A percentile compares a stretch with the other conserved stretches of the same genome.
These are phyloP conservation scores for Stomatorhinus ivindoensis DNA, from an alignment of 2,113 vertebrate species.

Conservation along the genomic window DNA sequence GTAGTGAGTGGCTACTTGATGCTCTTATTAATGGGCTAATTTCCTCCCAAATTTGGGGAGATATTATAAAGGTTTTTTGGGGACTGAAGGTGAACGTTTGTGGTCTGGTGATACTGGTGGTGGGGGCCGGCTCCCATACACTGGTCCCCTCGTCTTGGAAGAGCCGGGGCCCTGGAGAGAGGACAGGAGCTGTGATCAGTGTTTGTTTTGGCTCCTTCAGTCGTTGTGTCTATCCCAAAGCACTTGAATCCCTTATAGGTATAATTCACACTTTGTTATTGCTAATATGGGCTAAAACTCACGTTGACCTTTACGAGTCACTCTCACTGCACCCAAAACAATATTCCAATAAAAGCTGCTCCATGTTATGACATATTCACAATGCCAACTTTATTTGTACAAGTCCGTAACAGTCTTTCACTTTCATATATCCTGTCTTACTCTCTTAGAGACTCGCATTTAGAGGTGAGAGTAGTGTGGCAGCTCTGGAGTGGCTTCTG, in stretches of 20 bases:
- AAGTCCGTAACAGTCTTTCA: neutral
- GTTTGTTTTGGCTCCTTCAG: no score
- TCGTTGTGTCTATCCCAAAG: neutral
- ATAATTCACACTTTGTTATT: neutral
- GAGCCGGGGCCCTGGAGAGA: neutral
- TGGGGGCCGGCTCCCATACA: neutral
- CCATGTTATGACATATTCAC: neutral
- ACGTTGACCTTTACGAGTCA: neutral
- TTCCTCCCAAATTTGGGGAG: neutral
- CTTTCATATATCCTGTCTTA: neutral
- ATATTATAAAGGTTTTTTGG: neutral
- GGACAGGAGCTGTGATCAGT: neutral
- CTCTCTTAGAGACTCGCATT: neutral
- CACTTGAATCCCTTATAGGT: neutral
- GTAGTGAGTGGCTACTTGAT: slow-evolving; percentile 46
- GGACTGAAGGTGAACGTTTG: neutral
- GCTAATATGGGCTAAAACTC: neutral
- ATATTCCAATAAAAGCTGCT: neutral
- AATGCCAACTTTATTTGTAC: neutral
- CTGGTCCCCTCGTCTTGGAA: neutral
- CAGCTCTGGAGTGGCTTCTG: neutral
- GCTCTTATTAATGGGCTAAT: slow-evolving; percentile 46
- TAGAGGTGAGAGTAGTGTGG: neutral
- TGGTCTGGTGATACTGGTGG: neutral
- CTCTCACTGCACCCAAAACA: neutral